Percentiles rank a stretch among this genome's conserved stretches.
Conservation (phyloP, 1,140 invertebrate species). For the Venustaconcha ellipsiformis region DNA sequence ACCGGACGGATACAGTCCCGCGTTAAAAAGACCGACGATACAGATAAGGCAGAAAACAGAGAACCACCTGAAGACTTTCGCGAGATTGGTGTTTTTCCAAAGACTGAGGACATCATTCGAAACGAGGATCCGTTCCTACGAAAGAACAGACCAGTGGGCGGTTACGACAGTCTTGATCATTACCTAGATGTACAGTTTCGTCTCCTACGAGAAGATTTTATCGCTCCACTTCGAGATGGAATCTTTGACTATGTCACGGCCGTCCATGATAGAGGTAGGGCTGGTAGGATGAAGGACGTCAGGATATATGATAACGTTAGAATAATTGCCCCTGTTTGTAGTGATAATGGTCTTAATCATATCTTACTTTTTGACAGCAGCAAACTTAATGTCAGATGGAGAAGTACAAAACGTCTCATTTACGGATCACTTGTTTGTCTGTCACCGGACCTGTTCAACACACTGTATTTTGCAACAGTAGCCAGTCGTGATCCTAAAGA, state of each 20-base stretch:
- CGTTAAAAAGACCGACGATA: too few species aligned
- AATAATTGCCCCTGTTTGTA: constrained; percentile 34
- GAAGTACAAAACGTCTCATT: constrained; percentile 75
- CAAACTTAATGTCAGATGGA: constrained; percentile 58
- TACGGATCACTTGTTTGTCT: constrained; percentile 80
- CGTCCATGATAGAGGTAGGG: constrained; percentile 8
- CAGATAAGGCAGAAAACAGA: constrained; percentile 38
- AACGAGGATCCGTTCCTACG: constrained; percentile 69
- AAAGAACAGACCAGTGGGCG: constrained; percentile 74
- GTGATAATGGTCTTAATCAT: constrained; percentile 38
- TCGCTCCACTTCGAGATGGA: constrained; percentile 65
- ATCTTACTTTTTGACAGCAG: constrained; percentile 54
- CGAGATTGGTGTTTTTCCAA: constrained; percentile 57
- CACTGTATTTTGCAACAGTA: constrained; percentile 78
- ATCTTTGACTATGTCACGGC: constrained; percentile 41
- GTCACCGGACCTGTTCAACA: constrained; percentile 77
- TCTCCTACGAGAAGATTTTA: constrained; percentile 79
- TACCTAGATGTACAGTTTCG: constrained; percentile 84
- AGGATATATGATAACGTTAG: constrained; percentile 51
- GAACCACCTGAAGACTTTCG: constrained; percentile 64
- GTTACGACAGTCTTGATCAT: constrained; percentile 75
- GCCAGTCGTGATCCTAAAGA: constrained; percentile 70
- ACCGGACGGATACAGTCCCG: too few species aligned
- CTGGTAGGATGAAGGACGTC: constrained; percentile 34
- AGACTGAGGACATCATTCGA: constrained; percentile 43